Base-by-base conservation (phyloP, 2,797 vertebrate species). In the Hybognathus amarus region DNA sequence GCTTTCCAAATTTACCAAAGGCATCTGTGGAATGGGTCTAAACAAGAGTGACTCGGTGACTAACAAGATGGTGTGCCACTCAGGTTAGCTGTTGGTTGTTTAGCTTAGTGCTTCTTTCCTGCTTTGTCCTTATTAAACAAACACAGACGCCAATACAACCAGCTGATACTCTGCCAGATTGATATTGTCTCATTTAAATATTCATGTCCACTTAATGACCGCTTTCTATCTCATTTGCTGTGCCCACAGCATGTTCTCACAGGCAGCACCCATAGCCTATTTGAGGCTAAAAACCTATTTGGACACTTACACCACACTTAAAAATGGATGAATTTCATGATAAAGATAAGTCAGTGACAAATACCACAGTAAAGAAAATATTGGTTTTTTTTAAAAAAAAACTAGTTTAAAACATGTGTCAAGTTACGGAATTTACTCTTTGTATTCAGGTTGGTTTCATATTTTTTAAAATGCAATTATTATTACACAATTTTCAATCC, bases 11-110 rank as follows among this genome's bases (percentile, higher is more conserved):
- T 79, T 75, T 56, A 38, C 73, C 61, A 79, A 64, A 86, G 63
- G 81, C 74, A 86, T 86, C 42, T 45, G 68, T 30, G 71, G 66
- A 87, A 85, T 79, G 61, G 79, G 78, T 79, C 74, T 45, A 24
- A 33, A 67, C 71, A 63, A 30, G 54, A 67, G 36, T 82, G 54
- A 42, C n/a, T 33, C 2, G 18, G 18, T 70, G 79, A 85, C 22
- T 77, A 76, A 79, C 36, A 76, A 20, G 42, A 82, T 24, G 22
- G 67, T 50, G 75, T 71, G 47, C 45, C 13, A 36, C 33, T 52
- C 30, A 77, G 36, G 27, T 64, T 61, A 77, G 38, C 47, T 77
- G 45, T 22, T 80, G 50, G 11, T 17, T 47, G 45, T 47, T 47
- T 47, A 15, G 13, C 13, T 47, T 36, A 15, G 45, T 47, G 45